Evolutionary conservation across 2,888 invertebrate genomes (phyloP).

Genomic region (Sericinus montela): DNA sequence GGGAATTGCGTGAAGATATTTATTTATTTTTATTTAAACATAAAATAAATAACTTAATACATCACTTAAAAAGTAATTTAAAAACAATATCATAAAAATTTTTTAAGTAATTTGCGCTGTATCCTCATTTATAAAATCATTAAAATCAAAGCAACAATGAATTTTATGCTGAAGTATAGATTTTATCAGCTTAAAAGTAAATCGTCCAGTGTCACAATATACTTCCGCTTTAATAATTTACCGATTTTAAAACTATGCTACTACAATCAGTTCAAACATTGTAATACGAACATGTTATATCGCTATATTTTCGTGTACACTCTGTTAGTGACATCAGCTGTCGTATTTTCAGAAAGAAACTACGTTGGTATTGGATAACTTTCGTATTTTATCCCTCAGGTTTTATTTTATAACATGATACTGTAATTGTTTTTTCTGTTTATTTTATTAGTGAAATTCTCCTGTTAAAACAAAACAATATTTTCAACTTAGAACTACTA

Average conservation of each 20-base stretch:
- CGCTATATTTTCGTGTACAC: slow-evolving; percentile 19
- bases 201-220: slow-evolving; percentile 8
- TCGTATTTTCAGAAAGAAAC: slow-evolving; percentile 14
- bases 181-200: slow-evolving; percentile 11
- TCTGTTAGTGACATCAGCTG: slow-evolving; percentile 17
- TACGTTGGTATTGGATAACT: slow-evolving; percentile 19
- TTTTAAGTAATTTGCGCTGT: neutral
- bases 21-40: too few species aligned
- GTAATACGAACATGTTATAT: slow-evolving; percentile 17
- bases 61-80: too few species aligned
- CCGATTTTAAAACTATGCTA: slow-evolving; percentile 3
- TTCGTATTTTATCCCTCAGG: slow-evolving; percentile 4
- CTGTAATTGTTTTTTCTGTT: neutral
- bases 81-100: too few species aligned
- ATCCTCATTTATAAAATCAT: neutral
- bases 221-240: slow-evolving; percentile 5
- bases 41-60: too few species aligned
- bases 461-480: too few species aligned
- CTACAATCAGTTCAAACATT: slow-evolving; percentile 12
- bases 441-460: too few species aligned
- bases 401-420: neutral
- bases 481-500: too few species aligned
- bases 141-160: neutral
- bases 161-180: neutral
- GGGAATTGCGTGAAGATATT: too few species aligned